Percentiles rank a stretch among this genome's conserved stretches.
Evolutionary conservation across 2,888 invertebrate genomes (phyloP).

Genomic region (Plebejus melissa): DNA sequence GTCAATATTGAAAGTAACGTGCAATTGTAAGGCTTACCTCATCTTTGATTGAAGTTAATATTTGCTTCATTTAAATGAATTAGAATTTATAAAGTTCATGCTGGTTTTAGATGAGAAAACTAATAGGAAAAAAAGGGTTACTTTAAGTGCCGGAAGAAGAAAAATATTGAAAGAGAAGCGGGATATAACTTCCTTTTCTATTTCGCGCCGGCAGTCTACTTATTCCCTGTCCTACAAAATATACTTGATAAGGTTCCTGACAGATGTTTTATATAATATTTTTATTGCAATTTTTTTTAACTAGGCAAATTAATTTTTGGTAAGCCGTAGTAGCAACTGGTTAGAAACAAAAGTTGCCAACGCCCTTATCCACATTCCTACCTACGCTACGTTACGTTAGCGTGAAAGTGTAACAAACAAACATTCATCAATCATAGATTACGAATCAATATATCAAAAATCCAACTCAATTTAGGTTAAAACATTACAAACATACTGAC

Average conservation of each 20-base stretch:
- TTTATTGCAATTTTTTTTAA: no score
- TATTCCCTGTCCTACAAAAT: no score
- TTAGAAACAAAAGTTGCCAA: background rate
- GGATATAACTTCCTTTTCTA: no score
- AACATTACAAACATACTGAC: slow-evolving; percentile 59
- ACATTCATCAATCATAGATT: slow-evolving; percentile 32
- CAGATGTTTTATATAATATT: no score
- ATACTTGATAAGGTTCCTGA: no score
- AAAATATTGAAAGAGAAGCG: no score
- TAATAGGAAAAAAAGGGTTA: background rate
- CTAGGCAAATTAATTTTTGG: background rate
- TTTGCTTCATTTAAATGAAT: background rate
- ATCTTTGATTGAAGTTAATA: background rate
- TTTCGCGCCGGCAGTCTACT: no score
- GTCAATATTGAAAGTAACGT: slow-evolving; percentile 15
- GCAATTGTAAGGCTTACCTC: slow-evolving; percentile 9
- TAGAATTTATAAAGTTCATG: background rate
- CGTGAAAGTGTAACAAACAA: slow-evolving; percentile 17
- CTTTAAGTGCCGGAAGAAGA: background rate
- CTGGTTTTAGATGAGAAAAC: background rate
- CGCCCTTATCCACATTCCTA: background rate
- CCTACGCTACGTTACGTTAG: background rate
- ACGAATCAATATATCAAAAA: slow-evolving; percentile 32
- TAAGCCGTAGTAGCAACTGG: background rate
- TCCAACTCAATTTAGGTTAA: slow-evolving; percentile 34